Conservation (phyloP, 2,797 vertebrate genomes). For the Melanotaenia nigrans region DNA sequence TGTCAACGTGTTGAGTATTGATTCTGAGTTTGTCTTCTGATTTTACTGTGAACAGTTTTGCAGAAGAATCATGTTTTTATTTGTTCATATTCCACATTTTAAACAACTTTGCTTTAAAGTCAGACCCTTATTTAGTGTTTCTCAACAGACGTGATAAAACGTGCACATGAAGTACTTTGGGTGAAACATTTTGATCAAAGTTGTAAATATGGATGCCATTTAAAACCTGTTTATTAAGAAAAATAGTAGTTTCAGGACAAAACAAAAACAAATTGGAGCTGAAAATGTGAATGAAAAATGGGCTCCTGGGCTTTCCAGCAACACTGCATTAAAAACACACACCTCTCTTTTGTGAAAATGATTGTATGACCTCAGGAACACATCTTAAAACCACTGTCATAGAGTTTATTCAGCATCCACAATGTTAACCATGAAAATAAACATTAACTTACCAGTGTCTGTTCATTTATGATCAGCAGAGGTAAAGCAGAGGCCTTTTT, state of each 20-base stretch:
- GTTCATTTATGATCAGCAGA: background rate
- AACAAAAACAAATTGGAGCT: background rate
- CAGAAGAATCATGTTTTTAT: background rate
- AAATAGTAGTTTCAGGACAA: background rate
- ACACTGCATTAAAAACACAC: background rate
- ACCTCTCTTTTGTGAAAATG: background rate
- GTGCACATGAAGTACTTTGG: background rate
- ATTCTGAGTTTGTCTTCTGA: constrained; percentile 32
- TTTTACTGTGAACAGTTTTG: constrained; percentile 2
- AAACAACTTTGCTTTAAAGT: background rate
- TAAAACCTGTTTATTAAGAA: background rate
- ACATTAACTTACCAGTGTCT: background rate
- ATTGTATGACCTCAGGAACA: background rate
- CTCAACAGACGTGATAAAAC: background rate
- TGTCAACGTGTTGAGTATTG: constrained; percentile 68
- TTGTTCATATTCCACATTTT: background rate
- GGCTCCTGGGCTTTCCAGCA: background rate
- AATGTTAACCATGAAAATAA: background rate
- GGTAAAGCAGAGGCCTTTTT: background rate
- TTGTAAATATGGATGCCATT: background rate
- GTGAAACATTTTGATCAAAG: background rate
- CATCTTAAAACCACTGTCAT: background rate
- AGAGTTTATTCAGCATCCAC: background rate
- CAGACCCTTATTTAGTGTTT: too few relatives aligned
- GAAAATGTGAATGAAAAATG: background rate